Evolutionary conservation across 2,113 vertebrate species (phyloP).

Genomic region (Apodemus speciosus): DNA sequence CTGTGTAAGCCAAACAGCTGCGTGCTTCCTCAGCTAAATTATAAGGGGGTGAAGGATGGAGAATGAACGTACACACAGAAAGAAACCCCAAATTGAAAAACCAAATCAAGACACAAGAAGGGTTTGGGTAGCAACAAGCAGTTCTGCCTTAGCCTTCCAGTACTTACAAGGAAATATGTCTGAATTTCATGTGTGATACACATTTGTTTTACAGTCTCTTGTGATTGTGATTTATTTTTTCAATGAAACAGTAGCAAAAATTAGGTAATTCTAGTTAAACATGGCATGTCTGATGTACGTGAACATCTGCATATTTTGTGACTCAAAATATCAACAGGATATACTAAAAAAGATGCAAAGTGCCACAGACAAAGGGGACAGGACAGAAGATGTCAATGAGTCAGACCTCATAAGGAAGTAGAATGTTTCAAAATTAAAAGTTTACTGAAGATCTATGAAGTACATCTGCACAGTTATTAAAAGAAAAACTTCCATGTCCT

Average conservation of each 20-base stretch:
- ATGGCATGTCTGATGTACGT: background rate
- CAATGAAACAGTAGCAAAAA: conserved; percentile 28
- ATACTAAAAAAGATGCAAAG: conserved; percentile 5
- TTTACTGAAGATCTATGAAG: conserved; percentile 38
- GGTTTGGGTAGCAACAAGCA: background rate
- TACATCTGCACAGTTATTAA: conserved; percentile 1
- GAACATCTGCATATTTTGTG: background rate
- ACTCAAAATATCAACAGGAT: conserved; percentile 1
- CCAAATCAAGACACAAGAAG: background rate
- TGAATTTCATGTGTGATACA: background rate
- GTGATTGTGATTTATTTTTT: conserved; percentile 9
- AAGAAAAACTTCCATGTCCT: background rate
- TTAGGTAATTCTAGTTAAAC: background rate
- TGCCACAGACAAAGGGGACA: background rate
- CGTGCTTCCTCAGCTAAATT: background rate
- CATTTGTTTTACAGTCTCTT: conserved; percentile 22
- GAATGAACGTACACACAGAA: background rate
- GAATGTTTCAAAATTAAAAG: conserved; percentile 53
- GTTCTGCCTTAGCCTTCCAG: background rate
- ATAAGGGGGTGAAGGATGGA: background rate
- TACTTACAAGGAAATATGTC: background rate
- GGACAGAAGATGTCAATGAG: background rate
- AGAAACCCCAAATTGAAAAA: background rate
- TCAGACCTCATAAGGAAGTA: background rate
- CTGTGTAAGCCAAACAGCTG: background rate